phyloP scores from a whole-genome alignment of 37 sponge, comb jelly and placozoan genomes.

The Bolinopsis microptera region DNA sequence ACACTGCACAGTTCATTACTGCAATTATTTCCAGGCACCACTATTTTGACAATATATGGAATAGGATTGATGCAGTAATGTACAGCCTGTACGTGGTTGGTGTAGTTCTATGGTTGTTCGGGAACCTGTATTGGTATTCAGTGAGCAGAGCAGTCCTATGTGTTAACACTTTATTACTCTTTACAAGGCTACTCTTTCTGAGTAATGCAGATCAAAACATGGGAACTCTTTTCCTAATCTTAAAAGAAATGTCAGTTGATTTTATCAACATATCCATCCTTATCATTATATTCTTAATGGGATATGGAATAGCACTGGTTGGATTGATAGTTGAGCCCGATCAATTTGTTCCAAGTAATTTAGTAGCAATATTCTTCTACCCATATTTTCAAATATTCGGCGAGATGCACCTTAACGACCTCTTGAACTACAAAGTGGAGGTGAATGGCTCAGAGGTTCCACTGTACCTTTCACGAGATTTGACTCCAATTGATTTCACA shows the following conservation, averaged over 20 bases:
- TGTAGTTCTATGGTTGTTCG: not conserved
- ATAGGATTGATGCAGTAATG: not conserved
- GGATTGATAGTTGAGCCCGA: not conserved
- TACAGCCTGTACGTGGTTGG: not conserved
- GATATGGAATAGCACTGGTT: not conserved
- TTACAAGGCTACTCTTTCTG: not conserved
- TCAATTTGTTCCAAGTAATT: not conserved
- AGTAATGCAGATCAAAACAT: not conserved
- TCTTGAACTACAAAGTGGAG: not conserved
- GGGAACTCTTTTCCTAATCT: not conserved
- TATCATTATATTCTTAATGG: not conserved
- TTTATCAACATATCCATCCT: not conserved
- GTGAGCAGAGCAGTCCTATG: not conserved
- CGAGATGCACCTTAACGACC: not conserved
- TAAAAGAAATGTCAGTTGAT: not conserved
- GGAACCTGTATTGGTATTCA: not conserved
- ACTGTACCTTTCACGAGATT: not conserved
- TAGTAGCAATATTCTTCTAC: not conserved
- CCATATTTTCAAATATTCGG: slow-evolving; percentile 32
- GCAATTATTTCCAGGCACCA: not conserved
- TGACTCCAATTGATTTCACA: not conserved
- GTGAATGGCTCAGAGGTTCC: not conserved
- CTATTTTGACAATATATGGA: not conserved
- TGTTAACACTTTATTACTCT: not conserved
- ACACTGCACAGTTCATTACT: too few species aligned